Percentiles rank a stretch among this genome's conserved stretches.
Conservation (phyloP, 2,797 vertebrate species). For the Malurus leucopterus region DNA sequence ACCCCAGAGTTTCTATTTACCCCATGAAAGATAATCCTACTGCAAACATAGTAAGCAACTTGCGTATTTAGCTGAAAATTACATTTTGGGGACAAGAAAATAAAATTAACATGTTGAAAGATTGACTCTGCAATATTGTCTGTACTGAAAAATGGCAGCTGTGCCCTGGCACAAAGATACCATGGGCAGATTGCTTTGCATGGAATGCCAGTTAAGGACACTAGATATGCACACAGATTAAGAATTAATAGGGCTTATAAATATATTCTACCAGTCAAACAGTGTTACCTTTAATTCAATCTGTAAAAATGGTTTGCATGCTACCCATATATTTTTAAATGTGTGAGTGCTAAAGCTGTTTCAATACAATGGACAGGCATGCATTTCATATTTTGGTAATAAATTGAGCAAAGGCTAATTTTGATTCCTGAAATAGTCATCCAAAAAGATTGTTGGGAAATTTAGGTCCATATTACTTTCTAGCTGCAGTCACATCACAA, state of each 20-base stretch:
- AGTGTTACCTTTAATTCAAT: not conserved
- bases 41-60: not conserved
- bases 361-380: not conserved
- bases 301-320: not conserved
- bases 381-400: not conserved
- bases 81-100: not conserved
- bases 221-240: not conserved
- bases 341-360: not conserved
- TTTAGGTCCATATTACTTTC: not conserved
- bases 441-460: not conserved
- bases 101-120: not conserved
- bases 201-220: not conserved
- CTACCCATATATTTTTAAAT: not conserved
- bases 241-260: not conserved
- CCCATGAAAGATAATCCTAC: not conserved
- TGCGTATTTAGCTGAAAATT: conserved; percentile 8
- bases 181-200: rapidly evolving
- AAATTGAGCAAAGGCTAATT: not conserved
- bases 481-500: not conserved
- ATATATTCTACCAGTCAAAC: not conserved
- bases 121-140: not conserved
- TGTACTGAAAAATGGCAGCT: not conserved
- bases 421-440: not conserved
- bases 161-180: not conserved
- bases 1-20: not conserved